These are phyloP conservation scores for Parapristionchus giblindavisi DNA, from an alignment of 2,888 invertebrate species.

Conservation along the genomic window DNA sequence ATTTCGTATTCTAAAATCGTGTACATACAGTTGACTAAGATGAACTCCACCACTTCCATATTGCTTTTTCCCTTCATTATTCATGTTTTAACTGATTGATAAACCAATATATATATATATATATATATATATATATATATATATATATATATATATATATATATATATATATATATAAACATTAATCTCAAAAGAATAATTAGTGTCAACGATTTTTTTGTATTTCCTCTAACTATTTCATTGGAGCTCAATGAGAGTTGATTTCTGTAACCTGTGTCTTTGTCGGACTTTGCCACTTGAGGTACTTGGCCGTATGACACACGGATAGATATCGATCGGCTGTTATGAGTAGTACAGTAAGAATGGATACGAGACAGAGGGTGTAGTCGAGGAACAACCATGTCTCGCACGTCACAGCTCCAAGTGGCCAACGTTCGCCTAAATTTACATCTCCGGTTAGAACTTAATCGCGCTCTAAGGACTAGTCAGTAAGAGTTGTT, in stretches of 20 bases:
- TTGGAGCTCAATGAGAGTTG: too few species aligned
- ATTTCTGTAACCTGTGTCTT: conserved; percentile 74
- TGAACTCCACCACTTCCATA: too few species aligned
- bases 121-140: too few species aligned
- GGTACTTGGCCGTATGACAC: conserved; percentile 68
- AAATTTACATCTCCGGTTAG: conserved; percentile 33
- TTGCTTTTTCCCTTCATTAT: too few species aligned
- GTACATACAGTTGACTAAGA: not conserved
- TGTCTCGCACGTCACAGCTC: conserved; percentile 65
- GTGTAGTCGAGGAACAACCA: conserved; percentile 70
- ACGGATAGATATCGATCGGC: conserved; percentile 64
- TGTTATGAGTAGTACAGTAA: conserved; percentile 68
- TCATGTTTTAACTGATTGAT: too few species aligned
- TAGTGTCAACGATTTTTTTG: too few species aligned
- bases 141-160: too few species aligned
- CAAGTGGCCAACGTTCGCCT: conserved; percentile 68
- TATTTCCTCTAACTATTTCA: too few species aligned
- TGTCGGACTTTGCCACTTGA: conserved; percentile 77
- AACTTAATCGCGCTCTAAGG: not conserved
- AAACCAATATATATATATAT: too few species aligned
- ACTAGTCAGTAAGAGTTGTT: too few species aligned
- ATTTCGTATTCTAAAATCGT: not conserved
- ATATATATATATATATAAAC: too few species aligned
- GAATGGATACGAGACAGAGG: conserved; percentile 68
- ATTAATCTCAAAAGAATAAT: too few species aligned